These are phyloP conservation scores for Pipa parva DNA, from an alignment of 2,113 vertebrate genomes.

Conservation along the genomic window DNA sequence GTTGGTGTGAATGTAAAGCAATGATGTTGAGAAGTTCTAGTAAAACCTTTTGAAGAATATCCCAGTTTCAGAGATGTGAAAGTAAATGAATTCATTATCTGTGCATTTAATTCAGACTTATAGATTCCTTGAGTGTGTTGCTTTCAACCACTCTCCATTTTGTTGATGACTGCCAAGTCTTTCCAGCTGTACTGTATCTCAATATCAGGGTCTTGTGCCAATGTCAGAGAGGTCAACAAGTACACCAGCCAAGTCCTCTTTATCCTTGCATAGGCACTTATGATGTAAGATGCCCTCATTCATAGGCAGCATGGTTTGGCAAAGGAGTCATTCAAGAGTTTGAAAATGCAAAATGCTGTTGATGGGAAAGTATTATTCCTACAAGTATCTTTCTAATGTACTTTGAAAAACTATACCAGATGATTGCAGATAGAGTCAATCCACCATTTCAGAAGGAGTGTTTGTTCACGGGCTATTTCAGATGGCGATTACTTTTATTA, in stretches of 20 bases:
- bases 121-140: not conserved
- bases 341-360: no score
- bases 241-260: not conserved
- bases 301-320: not conserved
- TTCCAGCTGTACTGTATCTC: not conserved
- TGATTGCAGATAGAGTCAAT: no score
- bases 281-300: not conserved
- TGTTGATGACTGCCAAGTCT: not conserved
- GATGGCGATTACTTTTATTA: no score
- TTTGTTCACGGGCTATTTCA: no score
- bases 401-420: no score
- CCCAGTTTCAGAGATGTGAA: not conserved
- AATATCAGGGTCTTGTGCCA: not conserved
- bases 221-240: not conserved
- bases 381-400: no score
- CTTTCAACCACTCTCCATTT: not conserved
- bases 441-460: no score
- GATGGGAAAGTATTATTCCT: no score
- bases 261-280: not conserved
- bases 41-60: not conserved
- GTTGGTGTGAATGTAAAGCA: not conserved
- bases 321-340: no score
- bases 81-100: not conserved
- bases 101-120: not conserved
- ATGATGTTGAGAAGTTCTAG: not conserved